phyloP scores from a whole-genome alignment of 2,888 invertebrate species.

The Volucella inanis region DNA sequence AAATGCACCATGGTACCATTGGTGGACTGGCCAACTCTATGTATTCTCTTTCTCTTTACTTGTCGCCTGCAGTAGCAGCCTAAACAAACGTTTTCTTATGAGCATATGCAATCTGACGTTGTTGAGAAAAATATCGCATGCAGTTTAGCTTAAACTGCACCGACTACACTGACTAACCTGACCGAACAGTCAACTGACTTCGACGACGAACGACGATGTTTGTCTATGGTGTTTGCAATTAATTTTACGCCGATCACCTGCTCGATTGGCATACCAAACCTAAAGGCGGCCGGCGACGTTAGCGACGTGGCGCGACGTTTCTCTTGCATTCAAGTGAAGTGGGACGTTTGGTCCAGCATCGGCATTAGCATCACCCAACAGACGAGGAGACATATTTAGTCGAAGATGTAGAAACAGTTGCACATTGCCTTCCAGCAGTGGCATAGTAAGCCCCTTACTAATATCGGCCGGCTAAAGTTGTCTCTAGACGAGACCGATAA shows the following conservation, averaged over 20 bases:
- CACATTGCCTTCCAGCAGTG: background rate
- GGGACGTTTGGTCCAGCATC: background rate
- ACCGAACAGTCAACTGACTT: constrained; percentile 36
- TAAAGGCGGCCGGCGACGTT: constrained; percentile 22
- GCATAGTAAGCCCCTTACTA: constrained; percentile 35
- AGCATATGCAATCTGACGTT: constrained; percentile 42
- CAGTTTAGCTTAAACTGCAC: constrained; percentile 9
- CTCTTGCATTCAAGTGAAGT: background rate
- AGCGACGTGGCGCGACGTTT: background rate
- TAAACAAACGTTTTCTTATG: constrained; percentile 47
- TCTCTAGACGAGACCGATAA: constrained; percentile 21
- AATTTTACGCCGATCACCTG: constrained; percentile 75
- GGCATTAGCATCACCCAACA: constrained; percentile 31
- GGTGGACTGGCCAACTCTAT: constrained; percentile 25
- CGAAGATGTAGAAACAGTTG: constrained; percentile 62
- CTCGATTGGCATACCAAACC: constrained; percentile 71
- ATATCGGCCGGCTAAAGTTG: constrained; percentile 11
- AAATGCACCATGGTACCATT: constrained; percentile 49
- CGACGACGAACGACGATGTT: constrained; percentile 52
- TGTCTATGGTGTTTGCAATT: constrained; percentile 74
- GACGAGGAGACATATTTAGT: constrained; percentile 58
- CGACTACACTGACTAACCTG: constrained; percentile 35
- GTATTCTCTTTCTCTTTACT: constrained; percentile 16
- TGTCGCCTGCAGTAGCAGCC: constrained; percentile 32
- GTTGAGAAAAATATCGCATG: constrained; percentile 62